Evolutionary conservation across 1,140 invertebrate species (phyloP).

Genomic region (Hypothenemus hampei): DNA sequence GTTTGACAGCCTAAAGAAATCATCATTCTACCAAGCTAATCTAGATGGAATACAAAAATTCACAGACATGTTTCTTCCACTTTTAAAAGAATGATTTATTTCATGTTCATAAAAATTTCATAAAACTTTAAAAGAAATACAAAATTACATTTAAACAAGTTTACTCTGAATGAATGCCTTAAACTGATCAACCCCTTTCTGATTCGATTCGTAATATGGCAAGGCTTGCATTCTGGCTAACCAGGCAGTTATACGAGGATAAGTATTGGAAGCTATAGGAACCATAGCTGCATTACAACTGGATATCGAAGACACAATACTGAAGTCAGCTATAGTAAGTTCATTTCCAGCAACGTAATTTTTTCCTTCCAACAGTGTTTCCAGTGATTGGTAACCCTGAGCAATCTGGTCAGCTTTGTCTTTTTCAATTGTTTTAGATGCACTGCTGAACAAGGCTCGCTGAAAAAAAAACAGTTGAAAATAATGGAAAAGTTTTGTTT

Average conservation of each 20-base stretch:
- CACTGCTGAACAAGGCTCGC: slow-evolving; percentile 25
- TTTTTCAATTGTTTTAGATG: slow-evolving; percentile 32
- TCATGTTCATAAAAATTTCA: too few relatives aligned
- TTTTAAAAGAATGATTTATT: not conserved
- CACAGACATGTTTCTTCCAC: not conserved
- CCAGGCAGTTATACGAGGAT: slow-evolving; percentile 32
- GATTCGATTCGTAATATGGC: slow-evolving; percentile 36
- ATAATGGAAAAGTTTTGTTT: not conserved
- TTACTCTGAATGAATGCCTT: slow-evolving; percentile 29
- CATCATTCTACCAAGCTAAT: slow-evolving; percentile 20
- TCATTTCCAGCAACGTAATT: slow-evolving; percentile 40
- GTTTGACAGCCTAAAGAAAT: slow-evolving; percentile 19
- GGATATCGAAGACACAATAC: slow-evolving; percentile 37
- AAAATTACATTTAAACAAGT: slow-evolving; percentile 20
- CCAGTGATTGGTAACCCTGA: slow-evolving; percentile 28
- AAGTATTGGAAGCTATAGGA: slow-evolving; percentile 32
- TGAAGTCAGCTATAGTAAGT: slow-evolving; percentile 51
- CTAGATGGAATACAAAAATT: slow-evolving; percentile 6
- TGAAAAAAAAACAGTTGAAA: slow-evolving; percentile 2
- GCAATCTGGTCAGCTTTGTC: slow-evolving; percentile 32
- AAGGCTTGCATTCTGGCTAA: slow-evolving; percentile 30
- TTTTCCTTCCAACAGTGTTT: slow-evolving; percentile 26
- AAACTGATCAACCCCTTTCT: slow-evolving; percentile 33
- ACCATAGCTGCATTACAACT: slow-evolving; percentile 40
- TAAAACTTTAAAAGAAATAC: too few relatives aligned